These are phyloP conservation scores for Toxonevra muliebris DNA, from an alignment of 2,888 invertebrate genomes.

Conservation along the genomic window DNA sequence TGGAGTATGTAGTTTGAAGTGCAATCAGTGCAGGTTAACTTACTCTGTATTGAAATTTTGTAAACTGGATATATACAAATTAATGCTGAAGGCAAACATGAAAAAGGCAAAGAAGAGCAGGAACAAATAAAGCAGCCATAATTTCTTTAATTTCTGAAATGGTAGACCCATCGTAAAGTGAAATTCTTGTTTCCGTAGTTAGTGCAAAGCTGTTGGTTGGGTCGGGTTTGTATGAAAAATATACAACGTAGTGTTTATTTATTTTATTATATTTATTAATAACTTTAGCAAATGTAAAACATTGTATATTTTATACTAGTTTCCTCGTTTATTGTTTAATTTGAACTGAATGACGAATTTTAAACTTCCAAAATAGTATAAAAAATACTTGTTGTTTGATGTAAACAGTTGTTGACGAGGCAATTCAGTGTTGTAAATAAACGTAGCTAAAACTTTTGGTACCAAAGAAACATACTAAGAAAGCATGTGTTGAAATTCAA, in stretches of 20 bases:
- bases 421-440: constrained; percentile 9
- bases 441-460: too few relatives aligned
- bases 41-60: constrained; percentile 43
- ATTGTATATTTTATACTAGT: neutral
- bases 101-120: constrained; percentile 64
- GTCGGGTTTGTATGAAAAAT: constrained; percentile 27
- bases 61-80: constrained; percentile 61
- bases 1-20: neutral
- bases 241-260: constrained; percentile 13
- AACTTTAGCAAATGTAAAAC: neutral
- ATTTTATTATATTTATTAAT: too few relatives aligned
- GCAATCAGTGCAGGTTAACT: constrained; percentile 26
- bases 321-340: neutral
- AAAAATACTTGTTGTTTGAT: constrained; percentile 18
- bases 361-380: too few relatives aligned
- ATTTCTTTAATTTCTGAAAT: constrained; percentile 61
- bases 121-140: constrained; percentile 63
- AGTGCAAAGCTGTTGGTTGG: too few relatives aligned
- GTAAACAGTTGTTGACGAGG: constrained; percentile 23
- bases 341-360: too few relatives aligned
- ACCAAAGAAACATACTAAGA: too few relatives aligned
- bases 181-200: constrained; percentile 10
- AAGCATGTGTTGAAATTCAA: too few relatives aligned
- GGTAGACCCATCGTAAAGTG: constrained; percentile 54
- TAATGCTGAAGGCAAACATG: constrained; percentile 64